Conservation (phyloP, 2,113 vertebrate genomes). For the Apodemus speciosus region DNA sequence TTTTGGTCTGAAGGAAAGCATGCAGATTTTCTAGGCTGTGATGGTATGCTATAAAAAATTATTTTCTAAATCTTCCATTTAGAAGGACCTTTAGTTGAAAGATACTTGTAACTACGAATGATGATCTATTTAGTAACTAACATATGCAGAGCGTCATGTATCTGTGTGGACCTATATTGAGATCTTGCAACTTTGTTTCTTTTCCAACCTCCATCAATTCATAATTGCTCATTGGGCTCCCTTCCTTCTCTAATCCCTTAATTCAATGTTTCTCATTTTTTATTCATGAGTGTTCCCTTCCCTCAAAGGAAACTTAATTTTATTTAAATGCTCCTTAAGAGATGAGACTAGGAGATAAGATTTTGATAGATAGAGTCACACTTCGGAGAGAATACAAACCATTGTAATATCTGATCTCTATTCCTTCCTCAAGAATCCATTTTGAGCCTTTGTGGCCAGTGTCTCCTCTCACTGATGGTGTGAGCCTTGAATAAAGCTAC, state of each 20-base stretch:
- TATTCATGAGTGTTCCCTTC: background rate
- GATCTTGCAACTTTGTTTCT: background rate
- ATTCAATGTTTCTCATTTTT: background rate
- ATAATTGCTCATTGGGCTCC: background rate
- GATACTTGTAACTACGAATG: background rate
- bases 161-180: background rate
- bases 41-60: slow-evolving; percentile 7
- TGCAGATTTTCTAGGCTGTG: slow-evolving; percentile 45
- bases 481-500: background rate
- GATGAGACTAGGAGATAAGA: background rate
- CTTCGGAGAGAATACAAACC: background rate
- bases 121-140: background rate
- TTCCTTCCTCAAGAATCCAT: background rate
- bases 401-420: background rate
- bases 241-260: background rate
- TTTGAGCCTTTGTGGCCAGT: background rate
- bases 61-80: slow-evolving; percentile 36
- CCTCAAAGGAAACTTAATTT: background rate
- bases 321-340: background rate
- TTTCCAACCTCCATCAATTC: background rate
- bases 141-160: background rate
- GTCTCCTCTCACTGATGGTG: background rate
- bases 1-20: background rate
- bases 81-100: background rate
- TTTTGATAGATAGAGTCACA: background rate